phyloP scores from a whole-genome alignment of 2,113 vertebrate species.

The Tympanuchus pallidicinctus region DNA sequence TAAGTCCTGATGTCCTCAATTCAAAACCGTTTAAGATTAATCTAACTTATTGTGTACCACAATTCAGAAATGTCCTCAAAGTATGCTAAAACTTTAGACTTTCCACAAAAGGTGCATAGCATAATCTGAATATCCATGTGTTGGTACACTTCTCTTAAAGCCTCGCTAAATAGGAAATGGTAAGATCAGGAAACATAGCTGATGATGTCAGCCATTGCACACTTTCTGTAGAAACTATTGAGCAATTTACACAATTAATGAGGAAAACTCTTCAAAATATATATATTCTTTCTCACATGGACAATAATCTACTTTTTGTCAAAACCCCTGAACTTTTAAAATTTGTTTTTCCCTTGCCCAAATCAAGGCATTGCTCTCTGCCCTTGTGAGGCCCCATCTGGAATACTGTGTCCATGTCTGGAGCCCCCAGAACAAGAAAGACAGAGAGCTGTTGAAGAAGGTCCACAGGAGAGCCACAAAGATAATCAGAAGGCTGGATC shows the following conservation, averaged over 20 bases:
- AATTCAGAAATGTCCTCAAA: background rate
- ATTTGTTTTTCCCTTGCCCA: background rate
- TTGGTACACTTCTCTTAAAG: background rate
- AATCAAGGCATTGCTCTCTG: background rate
- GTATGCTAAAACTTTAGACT: background rate
- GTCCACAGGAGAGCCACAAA: no score
- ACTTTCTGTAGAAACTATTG: background rate
- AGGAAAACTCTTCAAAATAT: background rate
- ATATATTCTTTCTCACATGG: background rate
- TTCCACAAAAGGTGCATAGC: background rate
- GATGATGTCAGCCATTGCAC: slow-evolving; percentile 18
- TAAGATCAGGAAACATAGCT: background rate
- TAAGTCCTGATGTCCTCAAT: background rate
- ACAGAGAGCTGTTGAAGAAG: no score
- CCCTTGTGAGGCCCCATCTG: no score
- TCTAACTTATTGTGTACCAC: background rate
- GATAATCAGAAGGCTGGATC: no score
- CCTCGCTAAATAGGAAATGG: slow-evolving; percentile 15
- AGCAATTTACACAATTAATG: background rate
- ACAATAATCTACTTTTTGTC: background rate
- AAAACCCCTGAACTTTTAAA: background rate
- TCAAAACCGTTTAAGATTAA: background rate
- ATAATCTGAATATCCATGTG: slow-evolving; percentile 15
- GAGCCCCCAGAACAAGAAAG: no score
- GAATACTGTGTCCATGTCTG: no score